A percentile compares a stretch with the other conserved stretches of the same genome.
These are phyloP conservation scores for Zosterops hypoxanthus DNA, from an alignment of 2,113 vertebrate genomes.

Conservation along the genomic window DNA sequence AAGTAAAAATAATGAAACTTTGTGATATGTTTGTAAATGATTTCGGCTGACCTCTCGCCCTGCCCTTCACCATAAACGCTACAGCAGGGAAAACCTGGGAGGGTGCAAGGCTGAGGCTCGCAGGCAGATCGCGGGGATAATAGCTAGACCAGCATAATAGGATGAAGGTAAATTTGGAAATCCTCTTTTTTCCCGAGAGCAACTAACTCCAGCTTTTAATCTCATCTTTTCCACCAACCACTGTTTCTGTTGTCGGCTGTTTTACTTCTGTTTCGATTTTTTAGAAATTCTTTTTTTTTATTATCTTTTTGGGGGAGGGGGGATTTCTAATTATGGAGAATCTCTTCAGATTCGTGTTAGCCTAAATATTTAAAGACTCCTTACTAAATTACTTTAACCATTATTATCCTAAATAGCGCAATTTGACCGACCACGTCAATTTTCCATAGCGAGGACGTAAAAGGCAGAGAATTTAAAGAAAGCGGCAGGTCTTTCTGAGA, in stretches of 20 bases:
- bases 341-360: not conserved
- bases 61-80: constrained; percentile 82
- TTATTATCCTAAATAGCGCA: not conserved
- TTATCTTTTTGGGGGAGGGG: not conserved
- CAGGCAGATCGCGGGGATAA: constrained; percentile 46
- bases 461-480: not conserved
- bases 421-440: not conserved
- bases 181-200: not conserved
- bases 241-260: constrained; percentile 12
- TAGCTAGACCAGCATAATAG: constrained; percentile 51
- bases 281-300: not conserved
- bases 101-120: constrained; percentile 59
- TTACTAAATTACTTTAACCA: not conserved
- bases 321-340: not conserved
- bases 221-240: not conserved
- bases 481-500: constrained; percentile 37
- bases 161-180: constrained; percentile 68
- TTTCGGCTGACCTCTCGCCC: constrained; percentile 89
- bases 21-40: constrained; percentile 94
- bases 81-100: constrained; percentile 68
- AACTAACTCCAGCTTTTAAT: constrained; percentile 34
- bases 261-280: constrained; percentile 33
- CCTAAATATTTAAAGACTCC: not conserved
- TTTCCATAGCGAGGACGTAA: not conserved
- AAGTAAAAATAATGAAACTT: constrained; percentile 92